Conservation (phyloP, 1,140 invertebrate genomes). For the Tetragonula clypearis region DNA sequence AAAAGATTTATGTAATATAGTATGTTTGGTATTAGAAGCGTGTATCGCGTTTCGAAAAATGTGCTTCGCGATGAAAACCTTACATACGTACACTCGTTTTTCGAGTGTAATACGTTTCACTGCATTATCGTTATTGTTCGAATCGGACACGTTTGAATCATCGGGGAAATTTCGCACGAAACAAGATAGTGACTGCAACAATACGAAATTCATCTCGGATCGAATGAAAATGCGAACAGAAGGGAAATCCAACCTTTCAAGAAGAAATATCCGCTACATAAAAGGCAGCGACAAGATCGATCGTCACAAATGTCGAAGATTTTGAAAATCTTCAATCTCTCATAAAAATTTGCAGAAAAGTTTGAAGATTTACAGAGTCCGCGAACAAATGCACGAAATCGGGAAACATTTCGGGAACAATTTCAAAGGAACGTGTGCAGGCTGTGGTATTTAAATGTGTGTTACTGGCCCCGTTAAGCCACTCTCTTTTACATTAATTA, state of each 20-base stretch:
- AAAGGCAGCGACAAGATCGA: too few species aligned
- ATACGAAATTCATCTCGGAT: neutral
- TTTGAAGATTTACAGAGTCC: neutral
- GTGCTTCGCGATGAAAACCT: neutral
- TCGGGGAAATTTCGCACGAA: neutral
- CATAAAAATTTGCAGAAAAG: neutral
- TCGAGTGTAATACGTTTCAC: neutral
- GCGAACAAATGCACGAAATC: neutral
- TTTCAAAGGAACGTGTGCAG: neutral
- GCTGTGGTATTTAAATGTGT: neutral
- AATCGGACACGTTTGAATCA: neutral
- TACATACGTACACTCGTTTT: neutral
- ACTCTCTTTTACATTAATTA: slow-evolving; percentile 49
- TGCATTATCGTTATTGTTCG: neutral
- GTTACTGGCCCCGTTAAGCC: slow-evolving; percentile 9
- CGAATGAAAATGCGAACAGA: neutral
- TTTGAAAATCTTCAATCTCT: too few species aligned
- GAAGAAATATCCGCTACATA: too few species aligned
- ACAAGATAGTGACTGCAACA: neutral
- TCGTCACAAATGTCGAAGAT: too few species aligned
- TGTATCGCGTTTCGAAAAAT: slow-evolving; percentile 9
- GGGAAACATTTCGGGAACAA: neutral
- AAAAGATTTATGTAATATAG: neutral
- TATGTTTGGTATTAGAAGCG: slow-evolving; percentile 1
- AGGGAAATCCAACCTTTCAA: neutral